phyloP scores from a whole-genome alignment of 2,113 vertebrate species.

The Sphyrna mokarran region DNA sequence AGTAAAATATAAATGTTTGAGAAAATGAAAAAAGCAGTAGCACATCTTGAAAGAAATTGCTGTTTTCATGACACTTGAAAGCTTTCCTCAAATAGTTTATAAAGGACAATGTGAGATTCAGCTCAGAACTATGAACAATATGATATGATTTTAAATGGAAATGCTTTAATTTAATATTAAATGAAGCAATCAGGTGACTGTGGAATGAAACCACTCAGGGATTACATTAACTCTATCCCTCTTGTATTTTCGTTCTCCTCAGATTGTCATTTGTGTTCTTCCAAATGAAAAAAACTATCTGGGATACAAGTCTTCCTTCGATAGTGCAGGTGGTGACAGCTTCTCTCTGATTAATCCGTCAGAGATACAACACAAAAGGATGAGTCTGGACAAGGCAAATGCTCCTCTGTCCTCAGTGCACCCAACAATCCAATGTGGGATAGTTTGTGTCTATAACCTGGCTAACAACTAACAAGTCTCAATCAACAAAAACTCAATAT shows the following conservation, averaged over 20 bases:
- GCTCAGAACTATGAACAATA: slow-evolving; percentile 25
- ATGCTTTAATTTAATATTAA: background rate
- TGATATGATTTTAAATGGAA: slow-evolving; percentile 7
- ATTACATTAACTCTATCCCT: background rate
- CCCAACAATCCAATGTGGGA: background rate
- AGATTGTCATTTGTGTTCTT: background rate
- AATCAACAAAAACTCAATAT: background rate
- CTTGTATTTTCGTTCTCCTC: background rate
- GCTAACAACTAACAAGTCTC: background rate
- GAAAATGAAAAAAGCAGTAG: slow-evolving; percentile 50
- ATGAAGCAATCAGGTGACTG: background rate
- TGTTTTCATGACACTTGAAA: slow-evolving; percentile 70
- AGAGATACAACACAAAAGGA: background rate
- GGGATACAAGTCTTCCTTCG: background rate
- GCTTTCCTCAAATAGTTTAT: slow-evolving; percentile 62
- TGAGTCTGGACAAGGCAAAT: background rate
- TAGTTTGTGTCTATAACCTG: background rate
- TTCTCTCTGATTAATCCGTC: background rate
- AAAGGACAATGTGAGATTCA: slow-evolving; percentile 34
- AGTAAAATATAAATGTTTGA: slow-evolving; percentile 70
- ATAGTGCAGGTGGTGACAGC: background rate
- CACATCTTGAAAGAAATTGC: slow-evolving; percentile 75
- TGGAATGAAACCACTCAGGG: background rate
- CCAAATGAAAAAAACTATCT: background rate
- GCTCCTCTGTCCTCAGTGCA: background rate